These are phyloP conservation scores for Scaptomyza caliginosa DNA, from an alignment of 2,888 invertebrate species.

Conservation along the genomic window DNA sequence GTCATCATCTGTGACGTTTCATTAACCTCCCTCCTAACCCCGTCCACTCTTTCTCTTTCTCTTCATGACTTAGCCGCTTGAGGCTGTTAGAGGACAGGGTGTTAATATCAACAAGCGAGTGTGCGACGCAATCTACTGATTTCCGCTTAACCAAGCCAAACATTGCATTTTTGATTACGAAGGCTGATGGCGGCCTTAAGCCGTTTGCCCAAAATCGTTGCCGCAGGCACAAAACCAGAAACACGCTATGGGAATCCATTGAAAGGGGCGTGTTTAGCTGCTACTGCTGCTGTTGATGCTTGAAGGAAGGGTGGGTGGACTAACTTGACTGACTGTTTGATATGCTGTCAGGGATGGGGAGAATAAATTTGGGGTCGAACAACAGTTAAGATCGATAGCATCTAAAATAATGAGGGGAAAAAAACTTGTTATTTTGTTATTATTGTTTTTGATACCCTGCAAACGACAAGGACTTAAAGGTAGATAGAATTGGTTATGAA, in stretches of 20 bases:
- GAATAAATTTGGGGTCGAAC: constrained; percentile 4
- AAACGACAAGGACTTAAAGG: no score
- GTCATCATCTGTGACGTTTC: constrained; percentile 81
- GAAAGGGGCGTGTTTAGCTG: constrained; percentile 36
- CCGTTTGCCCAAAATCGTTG: constrained; percentile 47
- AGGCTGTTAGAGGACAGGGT: constrained; percentile 34
- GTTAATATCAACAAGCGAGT: constrained; percentile 76
- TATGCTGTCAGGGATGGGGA: not conserved
- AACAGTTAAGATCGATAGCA: constrained; percentile 41
- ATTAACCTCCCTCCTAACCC: constrained; percentile 64
- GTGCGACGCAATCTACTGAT: constrained; percentile 78
- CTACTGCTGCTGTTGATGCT: constrained; percentile 10
- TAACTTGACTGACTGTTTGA: constrained; percentile 26
- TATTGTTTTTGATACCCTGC: constrained; percentile 21
- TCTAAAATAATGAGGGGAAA: constrained; percentile 34
- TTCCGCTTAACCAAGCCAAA: constrained; percentile 81
- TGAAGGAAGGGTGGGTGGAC: constrained; percentile 34
- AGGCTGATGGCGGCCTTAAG: constrained; percentile 54
- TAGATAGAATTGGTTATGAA: not conserved
- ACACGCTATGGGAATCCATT: constrained; percentile 7
- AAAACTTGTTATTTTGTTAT: constrained; percentile 37
- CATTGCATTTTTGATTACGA: constrained; percentile 80
- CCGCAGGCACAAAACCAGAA: constrained; percentile 40
- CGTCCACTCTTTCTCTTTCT: not conserved
- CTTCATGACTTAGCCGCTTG: no score